These are phyloP conservation scores for Cygnus olor DNA, from an alignment of 2,797 vertebrate species.

Conservation along the genomic window DNA sequence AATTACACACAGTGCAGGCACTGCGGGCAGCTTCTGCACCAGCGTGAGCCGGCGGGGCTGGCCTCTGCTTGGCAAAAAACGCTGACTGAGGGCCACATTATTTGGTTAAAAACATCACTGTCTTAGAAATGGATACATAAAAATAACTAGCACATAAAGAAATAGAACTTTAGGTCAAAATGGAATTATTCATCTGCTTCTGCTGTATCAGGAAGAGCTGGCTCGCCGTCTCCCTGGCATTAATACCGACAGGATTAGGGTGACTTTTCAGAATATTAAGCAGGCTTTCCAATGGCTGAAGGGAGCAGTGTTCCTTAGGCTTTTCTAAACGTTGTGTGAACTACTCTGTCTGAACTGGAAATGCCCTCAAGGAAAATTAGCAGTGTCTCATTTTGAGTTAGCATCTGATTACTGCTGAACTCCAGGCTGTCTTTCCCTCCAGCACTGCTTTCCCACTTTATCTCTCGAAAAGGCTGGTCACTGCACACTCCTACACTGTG, in stretches of 20 bases:
- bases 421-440: rapidly evolving
- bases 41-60: not conserved
- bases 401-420: not conserved
- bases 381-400: not conserved
- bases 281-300: not conserved
- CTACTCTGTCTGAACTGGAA: not conserved
- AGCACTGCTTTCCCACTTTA: not conserved
- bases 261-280: not conserved
- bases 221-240: not conserved
- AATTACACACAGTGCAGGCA: rapidly evolving
- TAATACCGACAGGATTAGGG: constrained; percentile 4
- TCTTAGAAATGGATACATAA: not conserved
- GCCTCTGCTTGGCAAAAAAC: not conserved
- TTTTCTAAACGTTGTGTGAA: not conserved
- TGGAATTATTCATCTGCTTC: not conserved
- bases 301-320: not conserved
- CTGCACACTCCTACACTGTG: not conserved
- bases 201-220: not conserved
- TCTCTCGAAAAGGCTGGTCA: not conserved
- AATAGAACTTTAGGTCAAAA: not conserved
- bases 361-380: not conserved
- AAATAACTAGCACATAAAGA: not conserved
- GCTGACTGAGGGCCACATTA: rapidly evolving
- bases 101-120: not conserved
- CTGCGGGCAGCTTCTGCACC: rapidly evolving